Base-by-base conservation (phyloP, 2,113 vertebrate species). In the Macquaria australasica region DNA sequence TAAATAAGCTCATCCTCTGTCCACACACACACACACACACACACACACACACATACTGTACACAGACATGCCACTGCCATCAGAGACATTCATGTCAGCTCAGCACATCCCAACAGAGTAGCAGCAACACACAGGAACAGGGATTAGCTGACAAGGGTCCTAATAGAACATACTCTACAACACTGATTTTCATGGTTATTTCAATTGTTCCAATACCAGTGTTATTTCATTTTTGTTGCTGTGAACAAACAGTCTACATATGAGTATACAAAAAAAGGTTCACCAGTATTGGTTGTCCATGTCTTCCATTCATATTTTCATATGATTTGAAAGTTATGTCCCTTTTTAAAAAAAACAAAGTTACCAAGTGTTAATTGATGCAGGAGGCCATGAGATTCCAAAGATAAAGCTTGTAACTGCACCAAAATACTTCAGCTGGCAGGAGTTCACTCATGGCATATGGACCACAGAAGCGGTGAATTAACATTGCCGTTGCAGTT, bases 1-100 rank as follows among this genome's bases (percentile, higher is more conserved):
- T 89, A 91, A 91, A 93, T 91, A 91, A 81, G 60, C 9, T 48
- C 8, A 23, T 34, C 70, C 50, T 76, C 21, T n/a, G 21, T n/a
- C 31, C 43, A 64, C 39, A 73, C 62, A 55, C 73, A 37, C 39
- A 69, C 34, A 45, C 23, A 14, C 14, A 31, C 48, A 60, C 48
- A 77, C 34, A 72, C 66, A 51, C 67, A 56, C 59, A 31, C 39
- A 41, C 18, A 75, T 12, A 60, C 51, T 15, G 28, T 43, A 59
- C 48, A 79, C 48, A 45, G 34, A 68, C n/a, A 50, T 11, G 2
- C 68, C 41, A 68, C 66, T 56, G 5, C 23, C 39, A 50, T 60
- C 55, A 51, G 34, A 84, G 16, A 51, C 64, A 72, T 60, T 78
- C 64, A 74, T 7, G 9, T 51, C 28, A 50, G 41, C 23, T 73